These are phyloP conservation scores for Cotesia glomerata DNA, from an alignment of 1,140 invertebrate genomes.

Conservation along the genomic window DNA sequence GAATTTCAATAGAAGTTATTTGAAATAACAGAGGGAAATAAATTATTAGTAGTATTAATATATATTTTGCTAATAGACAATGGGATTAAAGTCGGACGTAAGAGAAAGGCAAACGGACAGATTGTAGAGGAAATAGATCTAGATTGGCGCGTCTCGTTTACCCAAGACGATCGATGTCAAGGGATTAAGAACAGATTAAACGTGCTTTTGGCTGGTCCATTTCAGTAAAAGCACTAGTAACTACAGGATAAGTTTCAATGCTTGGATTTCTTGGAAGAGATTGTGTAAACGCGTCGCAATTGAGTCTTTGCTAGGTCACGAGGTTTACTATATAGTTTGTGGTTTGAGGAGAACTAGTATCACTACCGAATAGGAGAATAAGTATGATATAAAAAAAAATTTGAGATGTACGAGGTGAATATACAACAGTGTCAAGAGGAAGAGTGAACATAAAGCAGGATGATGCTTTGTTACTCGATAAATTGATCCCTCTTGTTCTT, in stretches of 20 bases:
- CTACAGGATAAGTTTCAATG: constrained; percentile 12
- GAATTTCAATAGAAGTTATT: no score
- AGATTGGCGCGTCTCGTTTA: constrained; percentile 20
- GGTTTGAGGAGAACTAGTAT: background rate
- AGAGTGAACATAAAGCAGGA: background rate
- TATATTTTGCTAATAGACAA: background rate
- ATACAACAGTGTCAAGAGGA: background rate
- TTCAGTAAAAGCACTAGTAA: background rate
- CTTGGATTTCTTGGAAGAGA: constrained; percentile 10
- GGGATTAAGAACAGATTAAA: constrained; percentile 29
- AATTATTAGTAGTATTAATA: background rate
- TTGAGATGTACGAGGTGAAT: background rate
- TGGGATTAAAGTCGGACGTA: background rate
- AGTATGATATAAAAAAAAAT: background rate
- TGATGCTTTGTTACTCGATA: background rate
- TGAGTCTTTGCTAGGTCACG: constrained; percentile 17
- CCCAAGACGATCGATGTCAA: constrained; percentile 27
- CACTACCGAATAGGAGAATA: background rate
- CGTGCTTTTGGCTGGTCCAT: constrained; percentile 4
- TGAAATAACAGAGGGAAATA: background rate
- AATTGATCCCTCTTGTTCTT: constrained; percentile 1
- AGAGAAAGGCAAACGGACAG: constrained; percentile 15
- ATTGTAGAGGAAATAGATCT: constrained; percentile 16
- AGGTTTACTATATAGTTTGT: background rate
- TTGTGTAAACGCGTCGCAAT: constrained; percentile 8